phyloP scores from a whole-genome alignment of 2,888 invertebrate species.

The Pimpla rufipes region DNA sequence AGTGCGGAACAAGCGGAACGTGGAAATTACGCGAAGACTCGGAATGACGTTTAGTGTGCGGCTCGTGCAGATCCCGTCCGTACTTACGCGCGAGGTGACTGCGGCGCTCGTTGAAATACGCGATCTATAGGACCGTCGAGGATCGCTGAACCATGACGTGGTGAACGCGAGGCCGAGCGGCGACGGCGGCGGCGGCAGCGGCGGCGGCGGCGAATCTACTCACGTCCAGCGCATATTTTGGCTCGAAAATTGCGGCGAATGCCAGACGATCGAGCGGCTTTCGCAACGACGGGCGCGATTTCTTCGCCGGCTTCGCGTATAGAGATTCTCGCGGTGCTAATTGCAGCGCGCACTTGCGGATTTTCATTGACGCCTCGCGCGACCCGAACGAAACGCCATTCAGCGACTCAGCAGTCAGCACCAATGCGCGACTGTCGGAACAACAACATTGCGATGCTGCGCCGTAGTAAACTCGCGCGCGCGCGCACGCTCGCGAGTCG shows the following conservation, averaged over 20 bases:
- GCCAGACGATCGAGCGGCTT: not conserved
- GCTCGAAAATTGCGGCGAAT: slow-evolving; percentile 3
- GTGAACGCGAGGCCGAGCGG: slow-evolving; percentile 48
- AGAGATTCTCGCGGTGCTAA: no score
- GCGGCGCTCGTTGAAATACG: slow-evolving; percentile 34
- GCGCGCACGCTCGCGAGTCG: not conserved
- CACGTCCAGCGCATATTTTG: slow-evolving; percentile 15
- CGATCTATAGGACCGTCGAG: slow-evolving; percentile 54
- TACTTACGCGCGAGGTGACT: slow-evolving; percentile 28
- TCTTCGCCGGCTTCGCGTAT: no score
- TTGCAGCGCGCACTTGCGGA: slow-evolving; percentile 11
- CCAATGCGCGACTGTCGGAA: slow-evolving; percentile 32
- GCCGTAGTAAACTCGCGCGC: not conserved
- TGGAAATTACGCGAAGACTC: not conserved
- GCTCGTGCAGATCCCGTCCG: not conserved
- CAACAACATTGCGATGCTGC: slow-evolving; percentile 22
- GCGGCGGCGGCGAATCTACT: no score
- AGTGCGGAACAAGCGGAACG: not conserved
- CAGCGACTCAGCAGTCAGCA: no score
- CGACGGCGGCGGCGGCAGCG: no score
- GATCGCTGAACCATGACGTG: slow-evolving; percentile 62
- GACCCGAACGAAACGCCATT: not conserved
- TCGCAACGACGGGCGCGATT: not conserved
- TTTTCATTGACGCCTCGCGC: slow-evolving; percentile 19
- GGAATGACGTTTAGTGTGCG: not conserved